Percentiles rank a stretch among this genome's conserved stretches.
phyloP scores from a whole-genome alignment of 2,888 invertebrate genomes.

The Ochropleura leucogaster region DNA sequence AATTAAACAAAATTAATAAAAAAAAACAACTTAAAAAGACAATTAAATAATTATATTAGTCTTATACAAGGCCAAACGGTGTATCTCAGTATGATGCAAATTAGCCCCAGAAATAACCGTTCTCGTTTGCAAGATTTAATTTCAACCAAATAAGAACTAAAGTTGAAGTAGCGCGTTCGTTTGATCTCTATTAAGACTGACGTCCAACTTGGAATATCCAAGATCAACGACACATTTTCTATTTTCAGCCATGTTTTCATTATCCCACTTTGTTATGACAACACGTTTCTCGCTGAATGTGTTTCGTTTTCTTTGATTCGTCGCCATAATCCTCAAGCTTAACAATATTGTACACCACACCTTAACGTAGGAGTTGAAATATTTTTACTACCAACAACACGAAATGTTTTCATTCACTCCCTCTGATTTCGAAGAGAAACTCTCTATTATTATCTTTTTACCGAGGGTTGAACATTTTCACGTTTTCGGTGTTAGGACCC shows the following conservation, averaged over 20 bases:
- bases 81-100: no score
- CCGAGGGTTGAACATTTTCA: conserved; percentile 52
- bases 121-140: conserved; percentile 36
- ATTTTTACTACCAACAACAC: conserved; percentile 22
- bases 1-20: no score
- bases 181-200: conserved; percentile 50
- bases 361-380: conserved; percentile 18
- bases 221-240: conserved; percentile 54
- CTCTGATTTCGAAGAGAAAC: conserved; percentile 45
- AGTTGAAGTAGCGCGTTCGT: conserved; percentile 23
- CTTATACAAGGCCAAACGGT: no score
- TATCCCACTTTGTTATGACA: conserved; percentile 43
- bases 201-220: conserved; percentile 36
- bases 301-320: conserved; percentile 34
- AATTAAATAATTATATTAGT: no score
- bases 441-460: conserved; percentile 51
- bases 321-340: conserved; percentile 28
- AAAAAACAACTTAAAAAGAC: no score
- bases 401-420: conserved; percentile 45
- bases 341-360: conserved; percentile 19
- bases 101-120: conserved; percentile 29
- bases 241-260: conserved; percentile 46
- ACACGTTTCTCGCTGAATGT: conserved; percentile 20
- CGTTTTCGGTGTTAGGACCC: conserved; percentile 41
- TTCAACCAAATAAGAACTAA: conserved; percentile 47